These are phyloP conservation scores for Podiceps cristatus DNA, from an alignment of 2,113 vertebrate genomes.

Conservation along the genomic window DNA sequence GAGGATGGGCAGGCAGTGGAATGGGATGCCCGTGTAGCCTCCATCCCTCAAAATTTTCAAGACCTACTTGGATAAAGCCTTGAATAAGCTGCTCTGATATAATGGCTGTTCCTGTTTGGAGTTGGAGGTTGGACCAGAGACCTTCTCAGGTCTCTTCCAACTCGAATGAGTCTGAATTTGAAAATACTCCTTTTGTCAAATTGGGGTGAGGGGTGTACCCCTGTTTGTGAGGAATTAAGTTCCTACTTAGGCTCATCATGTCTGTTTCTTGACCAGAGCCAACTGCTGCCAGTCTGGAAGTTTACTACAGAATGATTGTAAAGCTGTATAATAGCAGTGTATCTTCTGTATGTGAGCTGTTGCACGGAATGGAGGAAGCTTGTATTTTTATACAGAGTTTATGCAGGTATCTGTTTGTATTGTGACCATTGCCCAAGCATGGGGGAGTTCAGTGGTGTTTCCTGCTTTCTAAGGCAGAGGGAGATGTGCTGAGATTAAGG, in stretches of 20 bases:
- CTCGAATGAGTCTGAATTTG: not conserved
- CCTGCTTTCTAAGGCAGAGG: not conserved
- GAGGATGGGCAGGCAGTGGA: not conserved
- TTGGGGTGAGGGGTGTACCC: not conserved
- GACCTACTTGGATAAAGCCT: not conserved
- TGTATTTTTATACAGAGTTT: not conserved
- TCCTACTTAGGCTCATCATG: not conserved
- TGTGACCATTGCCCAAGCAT: not conserved
- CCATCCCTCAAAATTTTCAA: not conserved
- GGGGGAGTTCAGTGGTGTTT: not conserved
- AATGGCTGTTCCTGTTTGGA: not conserved
- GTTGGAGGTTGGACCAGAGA: not conserved
- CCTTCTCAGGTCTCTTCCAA: not conserved
- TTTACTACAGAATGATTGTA: not conserved
- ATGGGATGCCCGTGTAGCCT: not conserved
- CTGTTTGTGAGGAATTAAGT: not conserved
- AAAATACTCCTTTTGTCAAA: not conserved
- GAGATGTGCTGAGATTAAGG: not conserved
- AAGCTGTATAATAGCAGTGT: not conserved
- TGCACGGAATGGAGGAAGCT: not conserved
- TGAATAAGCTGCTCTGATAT: not conserved
- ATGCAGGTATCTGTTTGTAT: not conserved
- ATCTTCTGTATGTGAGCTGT: not conserved
- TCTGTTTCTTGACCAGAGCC: not conserved
- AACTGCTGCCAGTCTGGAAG: not conserved